Evolutionary conservation across 35 echinoderm and acorn worm genomes (phyloP), one percentile per base, ranked within the genome.

Genomic region (Holothuria glaberrima): DNA sequence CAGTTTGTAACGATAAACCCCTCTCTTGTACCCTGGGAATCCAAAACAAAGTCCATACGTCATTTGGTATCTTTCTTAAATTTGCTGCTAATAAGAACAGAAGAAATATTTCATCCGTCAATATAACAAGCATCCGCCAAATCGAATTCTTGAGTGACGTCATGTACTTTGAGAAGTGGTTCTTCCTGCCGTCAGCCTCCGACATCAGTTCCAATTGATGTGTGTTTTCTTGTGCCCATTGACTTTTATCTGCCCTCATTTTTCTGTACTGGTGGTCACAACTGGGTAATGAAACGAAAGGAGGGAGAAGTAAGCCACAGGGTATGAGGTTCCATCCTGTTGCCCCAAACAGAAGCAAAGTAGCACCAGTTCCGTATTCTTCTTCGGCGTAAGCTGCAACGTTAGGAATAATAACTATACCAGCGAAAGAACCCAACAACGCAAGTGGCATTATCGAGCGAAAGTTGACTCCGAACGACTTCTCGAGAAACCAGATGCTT

Each of bases 11-110:
- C 10, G 46, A 56, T 10, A 82, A 29, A 18, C 79, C 46, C 24
- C 10, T 27, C 12, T n/a, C 79, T 56, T 48, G 28, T n/a, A 48
- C 48, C 10, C 48, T 36, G 26, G 79, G 79, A 58, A 82, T 82
- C 48, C 48, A 60, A 82, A 50, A 82, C 48, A 82, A 82, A 38
- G n/a, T 82, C 79, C 79, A 82, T 5, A 48, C 25, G 30, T 82
- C 79, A 48, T 82, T 82, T 80, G 76, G 76, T 22, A 80, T 48
- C 48, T 80, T 80, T 58, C 76, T 41, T 28, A 80, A 20, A 80
- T 80, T 80, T 17, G 76, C 76, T 6, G 48, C 76, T 48, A 80
- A 16, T 20, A 80, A 80, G 38, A 80, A 80, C 4, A 80, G 13
- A 13, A 48, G 5, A 58, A 80, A 80, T 19, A 45, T 48, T 5